phyloP scores from a whole-genome alignment of 2,797 vertebrate genomes.

The Coccyzus lansbergi region DNA sequence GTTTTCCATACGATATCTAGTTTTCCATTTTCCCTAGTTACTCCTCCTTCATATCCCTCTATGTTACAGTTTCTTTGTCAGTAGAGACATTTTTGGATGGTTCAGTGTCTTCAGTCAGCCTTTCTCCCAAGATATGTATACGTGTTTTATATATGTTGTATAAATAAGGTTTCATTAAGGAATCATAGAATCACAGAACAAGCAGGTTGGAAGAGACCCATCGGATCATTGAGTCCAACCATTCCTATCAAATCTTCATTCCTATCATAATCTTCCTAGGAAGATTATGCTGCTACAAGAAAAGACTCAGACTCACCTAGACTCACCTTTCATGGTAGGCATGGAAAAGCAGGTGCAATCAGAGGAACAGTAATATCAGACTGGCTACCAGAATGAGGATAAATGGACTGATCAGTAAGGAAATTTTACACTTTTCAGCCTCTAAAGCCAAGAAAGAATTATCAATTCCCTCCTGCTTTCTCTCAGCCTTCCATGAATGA shows the following conservation, averaged over 20 bases:
- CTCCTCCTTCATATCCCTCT: background rate
- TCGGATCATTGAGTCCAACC: too few species aligned
- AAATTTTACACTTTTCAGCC: background rate
- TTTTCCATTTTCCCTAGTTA: background rate
- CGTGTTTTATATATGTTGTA: background rate
- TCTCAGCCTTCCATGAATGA: background rate
- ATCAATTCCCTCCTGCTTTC: background rate
- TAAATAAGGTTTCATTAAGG: background rate
- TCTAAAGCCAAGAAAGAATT: background rate
- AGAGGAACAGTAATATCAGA: background rate
- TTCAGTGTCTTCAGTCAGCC: background rate
- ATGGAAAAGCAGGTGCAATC: background rate
- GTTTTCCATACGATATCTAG: background rate
- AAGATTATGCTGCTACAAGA: background rate
- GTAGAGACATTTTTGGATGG: background rate
- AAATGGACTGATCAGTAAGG: background rate
- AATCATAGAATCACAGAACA: too few species aligned
- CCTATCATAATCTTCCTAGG: too few species aligned
- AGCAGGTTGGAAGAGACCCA: too few species aligned
- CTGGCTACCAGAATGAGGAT: background rate
- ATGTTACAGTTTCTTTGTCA: background rate
- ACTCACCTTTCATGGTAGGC: background rate
- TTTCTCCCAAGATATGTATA: background rate
- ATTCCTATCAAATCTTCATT: too few species aligned
- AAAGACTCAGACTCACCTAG: background rate